Evolutionary conservation across 2,888 invertebrate species (phyloP).

Genomic region (Litoditis marina): DNA sequence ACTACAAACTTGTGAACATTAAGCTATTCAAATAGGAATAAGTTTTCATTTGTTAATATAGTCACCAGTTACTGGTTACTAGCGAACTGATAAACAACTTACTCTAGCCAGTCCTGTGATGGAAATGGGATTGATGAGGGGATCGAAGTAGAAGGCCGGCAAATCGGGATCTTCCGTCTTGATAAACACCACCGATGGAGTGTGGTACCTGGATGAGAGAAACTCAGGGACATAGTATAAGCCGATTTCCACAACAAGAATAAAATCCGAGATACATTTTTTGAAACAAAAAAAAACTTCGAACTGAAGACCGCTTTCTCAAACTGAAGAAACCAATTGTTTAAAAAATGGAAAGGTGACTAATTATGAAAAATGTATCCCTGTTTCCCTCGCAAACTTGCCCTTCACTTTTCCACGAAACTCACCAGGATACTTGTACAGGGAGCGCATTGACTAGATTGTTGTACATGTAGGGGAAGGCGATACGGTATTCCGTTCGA

Average conservation of each 20-base stretch:
- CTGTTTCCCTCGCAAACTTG: too few species aligned
- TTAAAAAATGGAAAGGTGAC: too few species aligned
- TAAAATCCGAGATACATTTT: background rate
- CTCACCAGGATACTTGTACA: slow-evolving; percentile 95
- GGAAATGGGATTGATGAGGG: slow-evolving; percentile 96
- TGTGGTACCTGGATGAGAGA: slow-evolving; percentile 81
- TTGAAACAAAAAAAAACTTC: too few species aligned
- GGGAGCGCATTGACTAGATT: slow-evolving; percentile 77
- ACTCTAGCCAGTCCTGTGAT: slow-evolving; percentile 75
- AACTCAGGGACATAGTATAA: background rate
- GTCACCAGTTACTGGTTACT: too few species aligned
- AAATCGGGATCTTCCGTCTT: slow-evolving; percentile 99
- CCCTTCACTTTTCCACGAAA: slow-evolving; percentile 3
- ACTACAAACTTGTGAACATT: too few species aligned
- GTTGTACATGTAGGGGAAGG: slow-evolving; percentile 97
- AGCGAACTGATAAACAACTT: too few species aligned
- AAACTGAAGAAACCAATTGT: too few species aligned
- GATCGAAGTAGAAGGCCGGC: slow-evolving; percentile 99
- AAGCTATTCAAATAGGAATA: too few species aligned
- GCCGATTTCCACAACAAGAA: too few species aligned
- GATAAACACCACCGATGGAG: slow-evolving; percentile 97
- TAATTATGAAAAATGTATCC: background rate
- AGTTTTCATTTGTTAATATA: too few species aligned
- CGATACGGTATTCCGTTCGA: slow-evolving; percentile 96
- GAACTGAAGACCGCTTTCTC: too few species aligned